A percentile compares a stretch with the other conserved stretches of the same genome.
Conservation (phyloP, 1,140 invertebrate genomes). For the Bilobella aurantiaca region DNA sequence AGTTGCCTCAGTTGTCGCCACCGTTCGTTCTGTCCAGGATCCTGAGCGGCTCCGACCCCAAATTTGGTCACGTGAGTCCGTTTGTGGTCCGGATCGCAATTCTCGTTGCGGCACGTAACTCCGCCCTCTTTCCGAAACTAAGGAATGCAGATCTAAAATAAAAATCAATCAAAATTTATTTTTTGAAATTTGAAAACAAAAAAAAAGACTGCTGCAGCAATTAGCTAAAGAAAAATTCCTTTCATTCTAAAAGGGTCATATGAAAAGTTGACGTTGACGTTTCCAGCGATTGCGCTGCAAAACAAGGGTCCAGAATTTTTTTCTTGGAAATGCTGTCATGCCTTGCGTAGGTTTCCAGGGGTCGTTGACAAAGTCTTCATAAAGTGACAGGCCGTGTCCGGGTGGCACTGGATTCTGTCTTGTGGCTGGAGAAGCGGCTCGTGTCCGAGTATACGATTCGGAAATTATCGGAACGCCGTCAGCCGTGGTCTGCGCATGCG, state of each 20-base stretch:
- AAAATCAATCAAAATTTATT: not conserved
- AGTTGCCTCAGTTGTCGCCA: no score
- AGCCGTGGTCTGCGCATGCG: not conserved
- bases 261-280: not conserved
- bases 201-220: not conserved
- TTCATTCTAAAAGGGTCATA: no score
- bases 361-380: not conserved
- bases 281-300: not conserved
- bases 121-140: not conserved
- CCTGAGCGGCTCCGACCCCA: not conserved
- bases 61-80: not conserved
- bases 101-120: not conserved
- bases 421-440: not conserved
- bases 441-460: not conserved
- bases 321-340: not conserved
- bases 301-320: not conserved
- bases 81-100: not conserved
- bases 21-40: no score
- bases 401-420: not conserved
- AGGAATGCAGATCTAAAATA: not conserved
- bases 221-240: no score
- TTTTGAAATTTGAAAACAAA: no score
- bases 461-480: not conserved
- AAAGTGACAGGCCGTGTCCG: not conserved
- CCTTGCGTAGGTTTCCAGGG: not conserved